Evolutionary conservation across 1,140 invertebrate genomes (phyloP), one percentile per base, ranked within the genome.

Genomic region (Coboldia fuscipes): DNA sequence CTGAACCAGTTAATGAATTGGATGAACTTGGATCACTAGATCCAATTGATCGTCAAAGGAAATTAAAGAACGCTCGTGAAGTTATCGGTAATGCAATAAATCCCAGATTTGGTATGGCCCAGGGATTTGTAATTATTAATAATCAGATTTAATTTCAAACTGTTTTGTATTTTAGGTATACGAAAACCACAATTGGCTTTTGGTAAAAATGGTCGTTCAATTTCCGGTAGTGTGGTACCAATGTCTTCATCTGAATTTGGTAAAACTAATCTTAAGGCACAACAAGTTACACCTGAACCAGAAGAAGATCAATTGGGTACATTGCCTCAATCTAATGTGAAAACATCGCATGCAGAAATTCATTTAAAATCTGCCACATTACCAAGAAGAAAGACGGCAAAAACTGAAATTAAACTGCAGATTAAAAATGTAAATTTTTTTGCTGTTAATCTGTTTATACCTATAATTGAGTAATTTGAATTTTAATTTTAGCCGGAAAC

Each of bases 341-440:
- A 72, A 47, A 58, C 54, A 10, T 62, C 60, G 9, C 57, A 53
- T 2, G 65, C 70, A 36, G 68, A 72, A 37, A 71, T 74, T 24
- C 70, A 65, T 2, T 44, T 72, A 8, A 72, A 74, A 42, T 72
- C 68, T 33, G 69, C 70, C 3, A 73, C 71, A 0, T 49, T 73
- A 34, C 69, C 70, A 3, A 61, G 71, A 37, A 63, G 65, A 8
- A 63, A 68, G 36, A 70, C 67, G 10, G 66, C 65, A 20, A 72
- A 72, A 48, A 63, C 69, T 2, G 68, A 74, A 47, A 70, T 75
- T 19, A 65, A 66, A 34, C 44, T 74, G 36, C 58, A 65, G 21
- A 54, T 51, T 15, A 50, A 41, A 19, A 45, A 53, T 29, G 35
- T 45, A 32, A 33, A 21, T 8, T 24, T 24, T 24, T 24, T 24